A percentile compares a stretch with the other conserved stretches of the same genome.
Evolutionary conservation across 2,113 vertebrate species (phyloP).

Genomic region (Hippotragus niger): DNA sequence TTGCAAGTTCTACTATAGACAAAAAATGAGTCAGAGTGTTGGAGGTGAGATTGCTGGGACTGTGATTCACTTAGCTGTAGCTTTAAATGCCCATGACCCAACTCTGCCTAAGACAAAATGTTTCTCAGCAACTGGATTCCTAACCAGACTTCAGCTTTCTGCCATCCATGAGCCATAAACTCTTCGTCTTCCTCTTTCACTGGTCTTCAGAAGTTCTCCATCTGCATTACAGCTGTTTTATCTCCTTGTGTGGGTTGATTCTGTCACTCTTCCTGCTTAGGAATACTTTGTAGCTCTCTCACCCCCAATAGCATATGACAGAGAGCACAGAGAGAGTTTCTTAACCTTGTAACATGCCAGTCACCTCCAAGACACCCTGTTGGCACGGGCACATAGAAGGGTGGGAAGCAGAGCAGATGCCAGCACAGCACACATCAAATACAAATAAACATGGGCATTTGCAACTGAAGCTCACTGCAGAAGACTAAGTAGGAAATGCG

Average conservation of each 20-base stretch:
- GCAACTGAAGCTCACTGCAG: not conserved
- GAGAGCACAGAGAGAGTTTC: not conserved
- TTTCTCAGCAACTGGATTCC: not conserved
- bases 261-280: not conserved
- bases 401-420: not conserved
- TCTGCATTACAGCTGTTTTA: not conserved
- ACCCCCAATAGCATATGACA: not conserved
- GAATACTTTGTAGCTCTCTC: not conserved
- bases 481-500: slow-evolving; percentile 15
- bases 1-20: not conserved
- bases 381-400: not conserved
- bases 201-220: not conserved
- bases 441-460: slow-evolving; percentile 28
- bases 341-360: not conserved
- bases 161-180: not conserved
- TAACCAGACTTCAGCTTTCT: slow-evolving; percentile 19
- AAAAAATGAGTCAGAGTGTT: not conserved
- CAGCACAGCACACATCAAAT: not conserved
- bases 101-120: slow-evolving; percentile 23
- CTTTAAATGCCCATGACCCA: not conserved
- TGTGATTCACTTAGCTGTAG: not conserved
- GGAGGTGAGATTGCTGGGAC: not conserved
- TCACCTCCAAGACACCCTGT: not conserved
- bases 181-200: not conserved
- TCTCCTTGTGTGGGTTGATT: not conserved